Percentiles rank a stretch among this genome's conserved stretches.
phyloP scores from a whole-genome alignment of 2,888 invertebrate species.

The Phalangium opilio region DNA sequence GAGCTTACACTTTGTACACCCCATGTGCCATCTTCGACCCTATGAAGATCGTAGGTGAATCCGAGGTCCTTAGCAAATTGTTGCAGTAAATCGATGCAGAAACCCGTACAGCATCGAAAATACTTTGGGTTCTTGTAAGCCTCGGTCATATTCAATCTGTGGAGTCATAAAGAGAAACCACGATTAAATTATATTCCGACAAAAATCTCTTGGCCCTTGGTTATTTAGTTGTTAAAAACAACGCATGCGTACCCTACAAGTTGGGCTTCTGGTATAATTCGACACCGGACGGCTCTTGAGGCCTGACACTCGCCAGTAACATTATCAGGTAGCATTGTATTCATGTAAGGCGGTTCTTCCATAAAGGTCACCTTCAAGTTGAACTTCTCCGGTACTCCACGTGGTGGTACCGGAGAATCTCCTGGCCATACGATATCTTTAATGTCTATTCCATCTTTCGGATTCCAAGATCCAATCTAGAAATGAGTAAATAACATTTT shows the following conservation, averaged over 20 bases:
- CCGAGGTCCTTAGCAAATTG: slow-evolving; percentile 87
- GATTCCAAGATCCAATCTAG: slow-evolving; percentile 81
- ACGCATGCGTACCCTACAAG: slow-evolving; percentile 54
- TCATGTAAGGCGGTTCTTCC: slow-evolving; percentile 90
- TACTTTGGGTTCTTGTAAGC: slow-evolving; percentile 50
- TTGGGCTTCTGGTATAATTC: slow-evolving; percentile 62
- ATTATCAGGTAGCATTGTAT: slow-evolving; percentile 83
- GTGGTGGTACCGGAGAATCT: slow-evolving; percentile 82
- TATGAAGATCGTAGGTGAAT: slow-evolving; percentile 86
- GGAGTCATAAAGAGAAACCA: no score
- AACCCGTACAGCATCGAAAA: slow-evolving; percentile 92
- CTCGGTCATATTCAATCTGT: slow-evolving; percentile 9
- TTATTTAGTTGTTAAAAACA: background rate
- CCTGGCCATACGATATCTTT: slow-evolving; percentile 97
- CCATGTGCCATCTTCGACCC: slow-evolving; percentile 73
- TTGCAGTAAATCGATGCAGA: slow-evolving; percentile 90
- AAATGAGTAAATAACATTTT: background rate
- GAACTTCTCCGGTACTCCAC: slow-evolving; percentile 92
- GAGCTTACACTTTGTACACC: slow-evolving; percentile 34
- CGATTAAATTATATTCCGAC: no score
- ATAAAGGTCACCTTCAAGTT: slow-evolving; percentile 75
- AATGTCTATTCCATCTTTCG: slow-evolving; percentile 52
- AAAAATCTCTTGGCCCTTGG: no score
- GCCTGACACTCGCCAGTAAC: slow-evolving; percentile 75
- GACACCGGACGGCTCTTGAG: slow-evolving; percentile 74